phyloP scores from a whole-genome alignment of 2,888 invertebrate species.

The Orthosia gracilis region DNA sequence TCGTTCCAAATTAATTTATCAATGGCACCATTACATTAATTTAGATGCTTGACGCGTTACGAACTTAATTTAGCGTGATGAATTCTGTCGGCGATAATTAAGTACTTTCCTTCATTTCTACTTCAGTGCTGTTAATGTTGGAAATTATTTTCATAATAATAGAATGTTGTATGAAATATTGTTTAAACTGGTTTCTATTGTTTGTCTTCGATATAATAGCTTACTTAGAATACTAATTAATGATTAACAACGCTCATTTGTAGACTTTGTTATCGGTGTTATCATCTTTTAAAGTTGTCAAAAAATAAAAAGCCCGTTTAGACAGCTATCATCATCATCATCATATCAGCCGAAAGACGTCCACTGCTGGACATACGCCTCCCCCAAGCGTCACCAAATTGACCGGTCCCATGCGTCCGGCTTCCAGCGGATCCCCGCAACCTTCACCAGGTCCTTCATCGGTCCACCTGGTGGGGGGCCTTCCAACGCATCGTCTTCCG shows the following conservation, averaged over 20 bases:
- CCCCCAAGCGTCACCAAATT: too few relatives aligned
- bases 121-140: conserved; percentile 10
- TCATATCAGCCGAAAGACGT: too few relatives aligned
- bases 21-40: conserved; percentile 50
- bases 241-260: not conserved
- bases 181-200: not conserved
- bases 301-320: too few relatives aligned
- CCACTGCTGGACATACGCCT: too few relatives aligned
- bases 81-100: conserved; percentile 28
- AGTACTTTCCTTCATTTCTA: conserved; percentile 17
- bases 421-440: too few relatives aligned
- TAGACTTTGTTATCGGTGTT: not conserved
- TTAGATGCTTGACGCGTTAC: conserved; percentile 26
- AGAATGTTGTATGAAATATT: not conserved
- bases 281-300: too few relatives aligned
- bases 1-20: conserved; percentile 47
- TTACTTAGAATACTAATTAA: not conserved
- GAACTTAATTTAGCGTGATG: conserved; percentile 34
- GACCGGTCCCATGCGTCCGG: too few relatives aligned
- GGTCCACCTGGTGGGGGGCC: too few relatives aligned
- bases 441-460: too few relatives aligned
- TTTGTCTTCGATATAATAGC: conserved; percentile 4
- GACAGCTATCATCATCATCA: too few relatives aligned
- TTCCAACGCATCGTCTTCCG: too few relatives aligned
- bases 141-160: conserved; percentile 6